A percentile compares a stretch with the other conserved stretches of the same genome.
phyloP scores from a whole-genome alignment of 2,797 vertebrate genomes.

The Vespertilio murinus region DNA sequence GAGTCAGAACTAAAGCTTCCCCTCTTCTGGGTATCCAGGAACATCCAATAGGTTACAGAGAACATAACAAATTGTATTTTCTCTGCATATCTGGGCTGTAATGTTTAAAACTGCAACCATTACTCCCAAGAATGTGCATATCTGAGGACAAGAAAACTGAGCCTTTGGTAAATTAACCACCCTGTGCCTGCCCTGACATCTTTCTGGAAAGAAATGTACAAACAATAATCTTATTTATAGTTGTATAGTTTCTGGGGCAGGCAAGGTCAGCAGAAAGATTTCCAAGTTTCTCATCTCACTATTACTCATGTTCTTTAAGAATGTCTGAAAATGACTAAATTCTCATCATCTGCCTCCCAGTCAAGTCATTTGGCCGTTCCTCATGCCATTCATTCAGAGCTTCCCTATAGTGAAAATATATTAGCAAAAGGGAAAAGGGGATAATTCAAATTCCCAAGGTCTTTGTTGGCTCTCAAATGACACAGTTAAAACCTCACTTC shows the following conservation, averaged over 20 bases:
- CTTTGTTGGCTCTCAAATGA: not conserved
- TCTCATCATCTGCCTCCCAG: not conserved
- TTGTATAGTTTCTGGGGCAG: not conserved
- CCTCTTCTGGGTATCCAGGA: not conserved
- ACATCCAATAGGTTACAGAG: not conserved
- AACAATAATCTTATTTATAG: not conserved
- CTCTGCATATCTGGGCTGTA: not conserved
- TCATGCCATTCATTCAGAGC: not conserved
- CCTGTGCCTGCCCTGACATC: not conserved
- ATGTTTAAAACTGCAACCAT: not conserved
- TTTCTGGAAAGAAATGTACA: conserved; percentile 24
- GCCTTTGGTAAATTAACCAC: not conserved
- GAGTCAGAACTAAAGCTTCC: not conserved
- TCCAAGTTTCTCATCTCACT: not conserved
- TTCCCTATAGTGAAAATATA: not conserved
- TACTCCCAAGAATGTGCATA: not conserved
- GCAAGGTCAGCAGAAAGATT: not conserved
- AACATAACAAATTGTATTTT: not conserved
- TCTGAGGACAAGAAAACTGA: not conserved
- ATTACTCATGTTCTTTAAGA: conserved; percentile 21
- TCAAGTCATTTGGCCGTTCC: not conserved
- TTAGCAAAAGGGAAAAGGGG: not conserved
- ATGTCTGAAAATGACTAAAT: conserved; percentile 17
- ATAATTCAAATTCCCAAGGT: not conserved
- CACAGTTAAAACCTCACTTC: not conserved